Evolutionary conservation across 2,797 vertebrate genomes (phyloP).

Genomic region (Hydrocynus forskahlii): DNA sequence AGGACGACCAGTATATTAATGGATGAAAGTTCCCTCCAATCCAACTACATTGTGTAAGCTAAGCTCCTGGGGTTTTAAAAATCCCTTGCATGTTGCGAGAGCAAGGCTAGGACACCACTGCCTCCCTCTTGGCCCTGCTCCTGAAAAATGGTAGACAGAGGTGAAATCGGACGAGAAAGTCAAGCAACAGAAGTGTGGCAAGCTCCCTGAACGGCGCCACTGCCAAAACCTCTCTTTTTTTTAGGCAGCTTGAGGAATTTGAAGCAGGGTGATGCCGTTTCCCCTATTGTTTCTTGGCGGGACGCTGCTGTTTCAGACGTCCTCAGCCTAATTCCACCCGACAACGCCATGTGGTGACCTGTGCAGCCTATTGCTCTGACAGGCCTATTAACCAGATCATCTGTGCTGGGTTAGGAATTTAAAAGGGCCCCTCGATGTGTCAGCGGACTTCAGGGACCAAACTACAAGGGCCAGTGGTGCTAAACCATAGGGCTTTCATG

Average conservation of each 20-base stretch:
- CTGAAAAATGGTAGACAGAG: conserved; percentile 41
- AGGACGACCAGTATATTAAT: background rate
- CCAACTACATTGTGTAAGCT: conserved; percentile 29
- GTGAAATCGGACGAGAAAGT: conserved; percentile 49
- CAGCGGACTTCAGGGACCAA: conserved; percentile 65
- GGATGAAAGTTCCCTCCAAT: conserved; percentile 17
- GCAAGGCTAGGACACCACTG: background rate
- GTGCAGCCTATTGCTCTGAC: conserved; percentile 69
- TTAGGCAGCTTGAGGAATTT: conserved; percentile 61
- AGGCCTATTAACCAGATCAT: conserved; percentile 72
- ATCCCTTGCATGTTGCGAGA: conserved; percentile 11
- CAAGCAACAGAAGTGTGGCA: conserved; percentile 40
- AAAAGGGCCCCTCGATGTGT: conserved; percentile 61
- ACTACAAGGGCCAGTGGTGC: conserved; percentile 50
- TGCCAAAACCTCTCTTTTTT: conserved; percentile 58
- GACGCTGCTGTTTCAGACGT: conserved; percentile 54
- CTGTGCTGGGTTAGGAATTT: conserved; percentile 63
- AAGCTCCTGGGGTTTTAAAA: conserved; percentile 11
- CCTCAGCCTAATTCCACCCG: conserved; percentile 68
- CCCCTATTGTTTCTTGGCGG: conserved; percentile 56
- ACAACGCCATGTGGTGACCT: conserved; percentile 61
- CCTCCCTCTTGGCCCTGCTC: conserved; percentile 8
- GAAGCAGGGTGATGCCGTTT: conserved; percentile 43
- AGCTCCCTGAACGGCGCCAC: conserved; percentile 44
- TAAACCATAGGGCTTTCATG: conserved; percentile 59